Evolutionary conservation across 2,113 vertebrate species (phyloP).

Genomic region (Etheostoma spectabile): DNA sequence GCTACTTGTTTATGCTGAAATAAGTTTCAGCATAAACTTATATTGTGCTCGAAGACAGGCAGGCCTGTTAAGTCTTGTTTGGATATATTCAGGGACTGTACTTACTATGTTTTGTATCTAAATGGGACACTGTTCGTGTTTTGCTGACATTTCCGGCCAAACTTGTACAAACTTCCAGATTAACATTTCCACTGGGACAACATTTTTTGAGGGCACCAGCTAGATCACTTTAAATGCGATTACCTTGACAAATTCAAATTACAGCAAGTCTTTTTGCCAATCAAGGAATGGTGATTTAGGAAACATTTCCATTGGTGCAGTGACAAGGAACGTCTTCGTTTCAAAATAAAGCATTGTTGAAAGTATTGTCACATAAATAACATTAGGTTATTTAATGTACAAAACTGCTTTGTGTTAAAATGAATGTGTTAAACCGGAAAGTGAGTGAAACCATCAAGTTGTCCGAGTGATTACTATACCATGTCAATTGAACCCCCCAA

Average conservation of each 20-base stretch:
- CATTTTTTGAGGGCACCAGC: slow-evolving; percentile 10
- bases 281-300: not conserved
- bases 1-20: not conserved
- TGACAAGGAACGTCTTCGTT: not conserved
- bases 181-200: not conserved
- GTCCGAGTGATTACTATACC: not conserved
- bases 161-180: not conserved
- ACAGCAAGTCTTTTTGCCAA: not conserved
- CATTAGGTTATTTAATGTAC: not conserved
- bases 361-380: not conserved
- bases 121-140: not conserved
- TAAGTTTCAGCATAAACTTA: not conserved
- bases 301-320: not conserved
- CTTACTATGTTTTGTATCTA: not conserved
- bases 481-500: not conserved
- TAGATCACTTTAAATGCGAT: not conserved
- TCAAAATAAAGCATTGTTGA: not conserved
- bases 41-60: not conserved
- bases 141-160: not conserved
- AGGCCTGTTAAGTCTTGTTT: not conserved
- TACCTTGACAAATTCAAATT: slow-evolving; percentile 15
- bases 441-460: not conserved
- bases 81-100: slow-evolving; percentile 7
- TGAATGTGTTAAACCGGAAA: not conserved
- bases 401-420: not conserved